Percentiles rank a stretch among this genome's conserved stretches.
phyloP scores from a whole-genome alignment of 2,888 invertebrate genomes.

The Mantis religiosa region DNA sequence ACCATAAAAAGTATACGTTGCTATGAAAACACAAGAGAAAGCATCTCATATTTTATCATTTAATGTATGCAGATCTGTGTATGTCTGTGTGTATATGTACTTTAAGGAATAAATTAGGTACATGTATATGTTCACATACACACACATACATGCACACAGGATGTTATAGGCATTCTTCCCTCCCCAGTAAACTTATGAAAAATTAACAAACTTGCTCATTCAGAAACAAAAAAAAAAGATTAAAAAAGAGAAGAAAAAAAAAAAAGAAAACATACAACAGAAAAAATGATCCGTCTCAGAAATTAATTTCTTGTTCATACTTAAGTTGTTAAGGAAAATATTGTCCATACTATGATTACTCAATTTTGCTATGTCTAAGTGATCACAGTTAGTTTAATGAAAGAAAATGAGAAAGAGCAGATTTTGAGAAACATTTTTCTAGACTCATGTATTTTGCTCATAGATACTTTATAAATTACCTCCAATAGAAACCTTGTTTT shows the following conservation, averaged over 20 bases:
- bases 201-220: not conserved
- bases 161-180: not conserved
- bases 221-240: not conserved
- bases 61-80: not conserved
- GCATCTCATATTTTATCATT: slow-evolving; percentile 9
- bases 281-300: not conserved
- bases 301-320: not conserved
- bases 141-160: not conserved
- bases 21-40: not conserved
- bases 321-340: not conserved
- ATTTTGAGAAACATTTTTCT: not conserved
- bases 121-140: not conserved
- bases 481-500: too few relatives aligned
- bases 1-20: not conserved
- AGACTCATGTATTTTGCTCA: not conserved
- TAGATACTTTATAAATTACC: not conserved
- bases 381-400: not conserved
- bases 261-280: not conserved
- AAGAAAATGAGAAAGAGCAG: not conserved
- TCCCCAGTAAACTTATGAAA: not conserved
- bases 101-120: not conserved
- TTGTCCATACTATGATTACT: not conserved
- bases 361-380: not conserved
- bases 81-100: not conserved
- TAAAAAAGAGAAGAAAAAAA: not conserved